phyloP scores from a whole-genome alignment of 2,888 invertebrate genomes.

The Callyntrura sp. region DNA sequence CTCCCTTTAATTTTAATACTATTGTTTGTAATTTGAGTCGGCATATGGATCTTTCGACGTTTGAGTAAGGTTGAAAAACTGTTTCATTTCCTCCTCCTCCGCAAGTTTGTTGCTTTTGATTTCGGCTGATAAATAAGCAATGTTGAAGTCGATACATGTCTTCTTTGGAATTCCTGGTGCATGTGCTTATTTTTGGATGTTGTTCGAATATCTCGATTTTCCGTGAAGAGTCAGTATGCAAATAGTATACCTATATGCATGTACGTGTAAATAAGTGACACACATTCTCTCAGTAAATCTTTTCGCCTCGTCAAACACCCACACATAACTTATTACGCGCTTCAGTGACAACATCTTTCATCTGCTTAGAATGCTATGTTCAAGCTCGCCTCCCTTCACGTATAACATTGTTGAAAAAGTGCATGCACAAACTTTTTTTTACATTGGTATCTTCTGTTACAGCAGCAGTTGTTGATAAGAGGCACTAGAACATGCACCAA shows the following conservation, averaged over 20 bases:
- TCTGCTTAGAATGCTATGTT: constrained; percentile 21
- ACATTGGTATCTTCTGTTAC: neutral
- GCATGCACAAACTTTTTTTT: neutral
- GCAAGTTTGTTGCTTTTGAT: constrained; percentile 14
- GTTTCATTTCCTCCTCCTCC: too few relatives aligned
- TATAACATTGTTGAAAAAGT: neutral
- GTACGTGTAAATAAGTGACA: constrained; percentile 49
- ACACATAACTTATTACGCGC: constrained; percentile 56
- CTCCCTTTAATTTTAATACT: too few relatives aligned
- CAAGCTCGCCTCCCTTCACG: neutral
- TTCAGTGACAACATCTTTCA: constrained; percentile 53
- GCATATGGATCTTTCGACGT: too few relatives aligned
- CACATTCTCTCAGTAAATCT: constrained; percentile 36
- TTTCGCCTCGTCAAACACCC: constrained; percentile 46
- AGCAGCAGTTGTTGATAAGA: neutral
- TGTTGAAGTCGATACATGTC: constrained; percentile 23
- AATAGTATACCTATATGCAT: constrained; percentile 29
- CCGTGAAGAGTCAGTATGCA: neutral
- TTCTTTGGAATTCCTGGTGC: neutral
- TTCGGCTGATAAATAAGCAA: constrained; percentile 10
- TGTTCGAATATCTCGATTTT: neutral
- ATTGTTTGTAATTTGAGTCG: too few relatives aligned
- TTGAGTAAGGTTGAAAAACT: too few relatives aligned
- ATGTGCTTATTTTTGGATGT: neutral
- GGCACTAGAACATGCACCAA: too few relatives aligned